These are phyloP conservation scores for Celastrina argiolus DNA, from an alignment of 2,888 invertebrate species.

Conservation along the genomic window DNA sequence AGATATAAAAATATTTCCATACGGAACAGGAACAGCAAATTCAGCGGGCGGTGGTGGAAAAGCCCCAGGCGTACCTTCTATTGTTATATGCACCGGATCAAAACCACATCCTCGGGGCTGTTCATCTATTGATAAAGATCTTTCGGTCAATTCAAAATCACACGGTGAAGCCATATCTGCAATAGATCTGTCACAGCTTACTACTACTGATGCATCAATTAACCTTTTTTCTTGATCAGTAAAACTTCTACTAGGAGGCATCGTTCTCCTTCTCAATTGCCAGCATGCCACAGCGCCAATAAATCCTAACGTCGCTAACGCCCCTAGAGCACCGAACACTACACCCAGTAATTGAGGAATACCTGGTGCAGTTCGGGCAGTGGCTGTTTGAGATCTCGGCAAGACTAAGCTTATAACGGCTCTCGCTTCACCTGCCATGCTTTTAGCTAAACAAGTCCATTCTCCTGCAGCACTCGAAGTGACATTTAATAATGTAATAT, in stretches of 20 bases:
- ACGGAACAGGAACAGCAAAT: slow-evolving; percentile 74
- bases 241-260: slow-evolving; percentile 83
- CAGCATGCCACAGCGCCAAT: slow-evolving; percentile 72
- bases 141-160: slow-evolving; percentile 70
- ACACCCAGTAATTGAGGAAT: slow-evolving; percentile 86
- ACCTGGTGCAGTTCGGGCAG: slow-evolving; percentile 84
- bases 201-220: slow-evolving; percentile 84
- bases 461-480: slow-evolving; percentile 90
- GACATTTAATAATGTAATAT: slow-evolving; percentile 89
- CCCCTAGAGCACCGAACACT: slow-evolving; percentile 84
- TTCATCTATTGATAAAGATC: slow-evolving; percentile 58
- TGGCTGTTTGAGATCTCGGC: slow-evolving; percentile 83
- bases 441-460: slow-evolving; percentile 89
- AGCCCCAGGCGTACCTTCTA: slow-evolving; percentile 74
- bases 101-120: slow-evolving; percentile 68
- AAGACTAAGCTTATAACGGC: slow-evolving; percentile 78
- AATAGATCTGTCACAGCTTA: slow-evolving; percentile 82
- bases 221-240: slow-evolving; percentile 93
- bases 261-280: slow-evolving; percentile 85
- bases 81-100: slow-evolving; percentile 80
- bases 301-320: slow-evolving; percentile 82
- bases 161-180: slow-evolving; percentile 80
- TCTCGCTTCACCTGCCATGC: slow-evolving; percentile 80
- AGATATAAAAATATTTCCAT: slow-evolving; percentile 90
- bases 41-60: slow-evolving; percentile 75